phyloP scores from a whole-genome alignment of 2,797 vertebrate genomes.

The Sylvilagus floridanus region DNA sequence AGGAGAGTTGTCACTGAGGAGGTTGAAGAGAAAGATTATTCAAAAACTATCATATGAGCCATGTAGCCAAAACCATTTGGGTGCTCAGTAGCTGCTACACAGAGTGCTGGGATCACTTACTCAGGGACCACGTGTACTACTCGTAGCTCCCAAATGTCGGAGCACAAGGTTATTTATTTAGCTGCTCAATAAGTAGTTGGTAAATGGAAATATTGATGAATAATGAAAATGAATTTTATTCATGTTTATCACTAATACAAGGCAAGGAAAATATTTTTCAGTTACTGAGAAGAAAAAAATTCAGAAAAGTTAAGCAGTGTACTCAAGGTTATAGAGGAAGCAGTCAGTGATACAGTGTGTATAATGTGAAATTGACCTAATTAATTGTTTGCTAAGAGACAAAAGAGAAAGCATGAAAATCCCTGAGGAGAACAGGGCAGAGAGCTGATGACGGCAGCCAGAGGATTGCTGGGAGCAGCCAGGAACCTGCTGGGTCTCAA shows the following conservation, averaged over 20 bases:
- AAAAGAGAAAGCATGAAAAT: neutral
- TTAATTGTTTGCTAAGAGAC: neutral
- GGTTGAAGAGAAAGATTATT: neutral
- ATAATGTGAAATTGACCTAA: constrained; percentile 43
- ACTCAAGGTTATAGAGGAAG: neutral
- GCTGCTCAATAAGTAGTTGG: neutral
- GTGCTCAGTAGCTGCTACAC: neutral
- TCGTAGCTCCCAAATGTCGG: neutral
- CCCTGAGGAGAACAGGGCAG: neutral
- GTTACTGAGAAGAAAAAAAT: constrained; percentile 32
- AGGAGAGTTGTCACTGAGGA: neutral
- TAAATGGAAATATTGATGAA: constrained; percentile 47
- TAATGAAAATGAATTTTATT: constrained; percentile 47
- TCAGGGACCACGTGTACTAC: neutral
- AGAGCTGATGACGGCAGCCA: neutral
- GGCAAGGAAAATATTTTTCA: neutral
- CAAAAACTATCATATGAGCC: neutral
- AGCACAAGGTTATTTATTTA: constrained; percentile 31
- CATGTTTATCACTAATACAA: constrained; percentile 17
- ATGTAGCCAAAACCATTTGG: neutral
- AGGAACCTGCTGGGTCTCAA: neutral
- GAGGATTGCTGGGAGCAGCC: neutral
- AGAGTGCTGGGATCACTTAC: neutral
- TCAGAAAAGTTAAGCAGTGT: neutral
- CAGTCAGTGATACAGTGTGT: neutral